These are phyloP conservation scores for Neotragus pygmaeus DNA, from an alignment of 2,113 vertebrate species.

Conservation along the genomic window DNA sequence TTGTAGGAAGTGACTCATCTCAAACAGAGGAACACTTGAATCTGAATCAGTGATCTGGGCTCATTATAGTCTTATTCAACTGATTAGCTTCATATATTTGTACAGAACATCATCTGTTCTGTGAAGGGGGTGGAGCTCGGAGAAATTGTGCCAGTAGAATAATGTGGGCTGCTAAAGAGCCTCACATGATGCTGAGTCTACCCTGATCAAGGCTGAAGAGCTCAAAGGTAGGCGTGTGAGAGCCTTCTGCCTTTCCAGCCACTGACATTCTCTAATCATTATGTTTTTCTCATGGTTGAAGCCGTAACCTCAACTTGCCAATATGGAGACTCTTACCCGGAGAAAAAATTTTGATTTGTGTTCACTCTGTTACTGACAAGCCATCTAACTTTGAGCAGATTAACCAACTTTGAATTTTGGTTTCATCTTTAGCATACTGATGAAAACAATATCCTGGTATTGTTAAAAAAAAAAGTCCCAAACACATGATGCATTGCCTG, in stretches of 20 bases:
- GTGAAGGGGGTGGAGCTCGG: neutral
- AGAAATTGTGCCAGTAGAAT: neutral
- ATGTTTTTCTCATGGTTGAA: neutral
- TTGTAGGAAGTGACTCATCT: neutral
- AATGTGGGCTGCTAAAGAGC: neutral
- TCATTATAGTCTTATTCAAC: neutral
- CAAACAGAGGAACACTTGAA: neutral
- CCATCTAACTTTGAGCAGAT: neutral
- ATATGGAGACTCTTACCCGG: neutral
- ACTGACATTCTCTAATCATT: neutral
- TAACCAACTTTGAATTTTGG: neutral
- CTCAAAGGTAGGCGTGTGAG: neutral
- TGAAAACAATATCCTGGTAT: neutral
- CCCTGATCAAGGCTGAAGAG: neutral
- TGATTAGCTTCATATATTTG: neutral
- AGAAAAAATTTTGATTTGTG: neutral
- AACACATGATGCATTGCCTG: neutral
- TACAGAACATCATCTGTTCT: neutral
- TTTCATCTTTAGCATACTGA: neutral
- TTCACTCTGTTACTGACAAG: neutral
- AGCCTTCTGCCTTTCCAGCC: neutral
- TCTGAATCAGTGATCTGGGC: neutral
- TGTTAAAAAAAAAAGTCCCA: neutral
- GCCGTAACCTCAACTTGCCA: neutral
- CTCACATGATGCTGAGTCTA: neutral